A percentile compares a stretch with the other conserved stretches of the same genome.
phyloP scores from a whole-genome alignment of 2,113 vertebrate genomes.

The Eleginops maclovinus region DNA sequence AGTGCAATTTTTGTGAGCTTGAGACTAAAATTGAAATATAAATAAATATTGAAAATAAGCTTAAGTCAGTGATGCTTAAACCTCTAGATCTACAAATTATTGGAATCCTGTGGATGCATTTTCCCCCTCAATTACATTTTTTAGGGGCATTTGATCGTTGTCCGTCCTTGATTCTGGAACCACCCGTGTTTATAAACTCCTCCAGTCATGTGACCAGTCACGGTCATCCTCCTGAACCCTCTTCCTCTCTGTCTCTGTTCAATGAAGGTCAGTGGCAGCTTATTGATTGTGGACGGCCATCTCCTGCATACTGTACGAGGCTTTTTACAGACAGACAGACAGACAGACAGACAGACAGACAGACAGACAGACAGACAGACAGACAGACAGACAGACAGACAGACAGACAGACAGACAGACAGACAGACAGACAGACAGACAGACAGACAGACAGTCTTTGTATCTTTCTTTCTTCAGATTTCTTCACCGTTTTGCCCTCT shows the following conservation, averaged over 20 bases:
- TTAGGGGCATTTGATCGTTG: too few relatives aligned
- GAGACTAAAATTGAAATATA: too few relatives aligned
- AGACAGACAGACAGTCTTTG: neutral
- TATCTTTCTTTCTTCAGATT: neutral
- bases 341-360: neutral
- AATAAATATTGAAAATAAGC: too few relatives aligned
- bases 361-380: too few relatives aligned
- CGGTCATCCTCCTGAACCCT: neutral
- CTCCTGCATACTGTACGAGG: constrained; percentile 53
- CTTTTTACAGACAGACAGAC: constrained; percentile 60
- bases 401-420: too few relatives aligned
- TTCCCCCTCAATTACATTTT: too few relatives aligned
- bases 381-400: neutral
- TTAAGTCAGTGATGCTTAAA: too few relatives aligned
- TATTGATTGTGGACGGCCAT: constrained; percentile 69
- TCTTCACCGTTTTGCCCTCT: neutral
- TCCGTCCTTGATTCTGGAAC: too few relatives aligned
- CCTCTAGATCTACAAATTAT: too few relatives aligned
- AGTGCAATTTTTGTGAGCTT: too few relatives aligned
- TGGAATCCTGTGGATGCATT: too few relatives aligned
- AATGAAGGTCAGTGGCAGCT: constrained; percentile 75
- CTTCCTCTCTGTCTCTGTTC: constrained; percentile 41
- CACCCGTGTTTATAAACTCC: constrained; percentile 3
- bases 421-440: too few relatives aligned
- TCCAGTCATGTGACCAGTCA: constrained; percentile 12